Percentiles rank a stretch among this genome's conserved stretches.
These are phyloP conservation scores for Cheumatopsyche charites DNA, from an alignment of 1,140 invertebrate species.

Conservation along the genomic window DNA sequence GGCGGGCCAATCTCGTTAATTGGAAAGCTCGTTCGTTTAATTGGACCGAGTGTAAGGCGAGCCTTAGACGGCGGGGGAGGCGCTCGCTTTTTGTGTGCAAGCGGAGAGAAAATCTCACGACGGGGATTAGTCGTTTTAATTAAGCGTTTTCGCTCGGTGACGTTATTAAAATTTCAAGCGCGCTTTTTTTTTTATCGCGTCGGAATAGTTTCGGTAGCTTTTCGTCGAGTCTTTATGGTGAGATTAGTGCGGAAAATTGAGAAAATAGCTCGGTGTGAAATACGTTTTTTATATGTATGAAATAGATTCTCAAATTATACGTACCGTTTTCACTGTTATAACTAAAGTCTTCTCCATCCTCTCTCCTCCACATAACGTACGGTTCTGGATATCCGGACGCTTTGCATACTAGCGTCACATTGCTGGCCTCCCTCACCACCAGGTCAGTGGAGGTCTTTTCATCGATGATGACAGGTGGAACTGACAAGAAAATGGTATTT, in stretches of 20 bases:
- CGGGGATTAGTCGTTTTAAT: too few relatives aligned
- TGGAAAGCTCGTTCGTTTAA: conserved; percentile 4
- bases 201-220: too few relatives aligned
- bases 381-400: conserved; percentile 89
- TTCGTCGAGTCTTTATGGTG: too few relatives aligned
- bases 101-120: too few relatives aligned
- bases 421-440: conserved; percentile 88
- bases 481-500: conserved; percentile 57
- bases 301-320: background rate
- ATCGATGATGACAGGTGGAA: conserved; percentile 81
- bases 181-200: too few relatives aligned
- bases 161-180: too few relatives aligned
- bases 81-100: too few relatives aligned
- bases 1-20: conserved; percentile 10
- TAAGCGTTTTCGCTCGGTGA: too few relatives aligned
- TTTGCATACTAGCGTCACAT: conserved; percentile 85
- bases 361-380: conserved; percentile 88
- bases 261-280: too few relatives aligned
- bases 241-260: too few relatives aligned
- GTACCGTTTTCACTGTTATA: conserved; percentile 83
- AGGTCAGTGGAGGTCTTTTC: conserved; percentile 86
- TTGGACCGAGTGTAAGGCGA: background rate
- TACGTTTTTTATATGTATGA: background rate
- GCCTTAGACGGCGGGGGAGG: too few relatives aligned
- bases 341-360: conserved; percentile 85